Conservation (phyloP, 2,888 invertebrate genomes). For the Andrena bicolor region DNA sequence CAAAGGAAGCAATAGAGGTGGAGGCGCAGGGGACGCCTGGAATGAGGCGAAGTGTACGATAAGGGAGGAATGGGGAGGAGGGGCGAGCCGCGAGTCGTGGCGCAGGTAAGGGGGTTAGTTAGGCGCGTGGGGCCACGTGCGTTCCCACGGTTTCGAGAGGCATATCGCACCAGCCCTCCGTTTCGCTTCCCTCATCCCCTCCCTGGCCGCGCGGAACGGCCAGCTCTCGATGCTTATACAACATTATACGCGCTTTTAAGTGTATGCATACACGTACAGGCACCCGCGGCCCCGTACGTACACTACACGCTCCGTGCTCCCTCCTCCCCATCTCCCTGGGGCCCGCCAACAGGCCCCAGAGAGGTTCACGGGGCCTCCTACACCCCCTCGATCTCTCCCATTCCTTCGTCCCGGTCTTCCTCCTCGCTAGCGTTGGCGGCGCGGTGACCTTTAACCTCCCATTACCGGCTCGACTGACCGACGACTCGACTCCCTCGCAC, state of each 20-base stretch:
- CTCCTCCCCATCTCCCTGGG: conserved; percentile 39
- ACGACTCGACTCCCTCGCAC: conserved; percentile 81
- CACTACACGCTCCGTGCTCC: conserved; percentile 40
- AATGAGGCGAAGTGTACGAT: conserved; percentile 25
- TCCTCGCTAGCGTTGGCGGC: conserved; percentile 83
- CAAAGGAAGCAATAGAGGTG: not conserved
- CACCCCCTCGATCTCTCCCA: conserved; percentile 55
- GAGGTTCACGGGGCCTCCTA: conserved; percentile 54
- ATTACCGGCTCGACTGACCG: conserved; percentile 84
- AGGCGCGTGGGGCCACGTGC: conserved; percentile 84
- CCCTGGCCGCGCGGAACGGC: conserved; percentile 38
- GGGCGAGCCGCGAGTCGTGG: conserved; percentile 46
- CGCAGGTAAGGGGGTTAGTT: conserved; percentile 79
- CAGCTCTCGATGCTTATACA: conserved; percentile 67
- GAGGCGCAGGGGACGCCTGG: conserved; percentile 2
- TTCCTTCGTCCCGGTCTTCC: conserved; percentile 57
- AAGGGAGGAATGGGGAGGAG: conserved; percentile 48
- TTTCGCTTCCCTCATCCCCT: conserved; percentile 69
- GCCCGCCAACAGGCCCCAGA: conserved; percentile 35
- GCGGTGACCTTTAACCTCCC: conserved; percentile 84
- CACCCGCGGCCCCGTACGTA: conserved; percentile 34
- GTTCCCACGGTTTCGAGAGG: conserved; percentile 84
- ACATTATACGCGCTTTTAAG: conserved; percentile 65
- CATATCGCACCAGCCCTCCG: conserved; percentile 82
- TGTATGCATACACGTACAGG: conserved; percentile 61